Conservation (phyloP, 2,888 invertebrate species). For the Mimachlamys varia region DNA sequence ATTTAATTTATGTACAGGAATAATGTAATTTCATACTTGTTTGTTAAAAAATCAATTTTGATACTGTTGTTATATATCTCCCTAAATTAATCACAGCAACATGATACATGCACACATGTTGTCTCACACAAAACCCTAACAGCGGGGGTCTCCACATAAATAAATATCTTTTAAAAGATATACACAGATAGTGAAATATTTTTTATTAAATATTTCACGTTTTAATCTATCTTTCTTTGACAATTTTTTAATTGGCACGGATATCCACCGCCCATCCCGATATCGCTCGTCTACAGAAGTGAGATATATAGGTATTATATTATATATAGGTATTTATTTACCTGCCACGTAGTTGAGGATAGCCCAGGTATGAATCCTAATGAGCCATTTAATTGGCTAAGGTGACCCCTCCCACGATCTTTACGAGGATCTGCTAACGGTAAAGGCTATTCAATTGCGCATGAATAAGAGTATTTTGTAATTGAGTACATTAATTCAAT, state of each 20-base stretch:
- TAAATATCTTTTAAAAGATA: background rate
- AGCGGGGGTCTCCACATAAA: background rate
- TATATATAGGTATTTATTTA: background rate
- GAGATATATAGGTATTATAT: background rate
- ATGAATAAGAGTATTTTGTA: background rate
- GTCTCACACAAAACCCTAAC: background rate
- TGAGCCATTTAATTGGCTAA: background rate
- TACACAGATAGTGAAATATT: background rate
- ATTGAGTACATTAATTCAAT: constrained; percentile 13
- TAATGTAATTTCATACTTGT: too few relatives aligned
- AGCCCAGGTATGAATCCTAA: constrained; percentile 4
- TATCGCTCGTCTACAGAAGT: background rate
- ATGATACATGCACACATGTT: background rate
- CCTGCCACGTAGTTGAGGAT: background rate
- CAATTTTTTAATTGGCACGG: background rate
- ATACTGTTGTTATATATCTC: too few relatives aligned
- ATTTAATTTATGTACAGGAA: too few relatives aligned
- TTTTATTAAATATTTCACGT: background rate
- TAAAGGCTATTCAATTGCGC: background rate
- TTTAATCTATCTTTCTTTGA: background rate
- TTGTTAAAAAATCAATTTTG: too few relatives aligned
- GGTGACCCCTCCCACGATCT: constrained; percentile 31
- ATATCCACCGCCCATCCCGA: background rate
- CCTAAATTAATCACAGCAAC: too few relatives aligned
- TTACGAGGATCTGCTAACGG: background rate